Evolutionary conservation across 1,140 invertebrate species (phyloP).

Genomic region (Microvelia longipes): DNA sequence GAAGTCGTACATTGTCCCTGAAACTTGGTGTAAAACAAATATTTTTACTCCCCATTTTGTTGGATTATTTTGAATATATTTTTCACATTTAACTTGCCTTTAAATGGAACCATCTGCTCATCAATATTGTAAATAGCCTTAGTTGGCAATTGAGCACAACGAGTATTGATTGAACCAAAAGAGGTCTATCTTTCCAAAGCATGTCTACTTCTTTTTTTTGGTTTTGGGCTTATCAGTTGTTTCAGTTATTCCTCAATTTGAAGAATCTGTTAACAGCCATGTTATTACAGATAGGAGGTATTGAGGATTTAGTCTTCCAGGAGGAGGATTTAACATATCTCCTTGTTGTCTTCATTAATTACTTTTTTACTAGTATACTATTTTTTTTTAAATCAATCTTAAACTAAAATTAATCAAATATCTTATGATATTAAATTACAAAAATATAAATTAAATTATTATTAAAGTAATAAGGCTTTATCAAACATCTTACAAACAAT

Average conservation of each 20-base stretch:
- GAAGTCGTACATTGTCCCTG: conserved; percentile 23
- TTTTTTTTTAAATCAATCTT: too few relatives aligned
- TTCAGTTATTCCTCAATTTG: not conserved
- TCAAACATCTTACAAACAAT: too few relatives aligned
- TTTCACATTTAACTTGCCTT: conserved; percentile 18
- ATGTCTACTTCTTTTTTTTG: not conserved
- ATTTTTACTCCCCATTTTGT: conserved; percentile 17
- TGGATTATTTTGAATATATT: conserved; percentile 18
- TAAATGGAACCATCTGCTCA: conserved; percentile 26
- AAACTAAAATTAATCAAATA: too few relatives aligned
- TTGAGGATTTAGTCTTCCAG: not conserved
- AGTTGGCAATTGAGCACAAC: not conserved
- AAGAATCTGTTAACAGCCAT: not conserved
- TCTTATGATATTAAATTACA: too few relatives aligned
- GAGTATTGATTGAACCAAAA: not conserved
- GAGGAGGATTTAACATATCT: too few relatives aligned
- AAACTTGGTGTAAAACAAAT: conserved; percentile 20
- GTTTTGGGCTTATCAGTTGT: not conserved
- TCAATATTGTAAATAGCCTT: conserved; percentile 14
- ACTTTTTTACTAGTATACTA: too few relatives aligned
- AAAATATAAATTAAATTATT: too few relatives aligned
- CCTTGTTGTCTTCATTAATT: too few relatives aligned
- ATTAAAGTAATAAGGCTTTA: too few relatives aligned
- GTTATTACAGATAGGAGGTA: not conserved
- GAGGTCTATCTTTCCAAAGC: not conserved